Conservation (phyloP, 2,113 vertebrate genomes). For the Saguinus midas region DNA sequence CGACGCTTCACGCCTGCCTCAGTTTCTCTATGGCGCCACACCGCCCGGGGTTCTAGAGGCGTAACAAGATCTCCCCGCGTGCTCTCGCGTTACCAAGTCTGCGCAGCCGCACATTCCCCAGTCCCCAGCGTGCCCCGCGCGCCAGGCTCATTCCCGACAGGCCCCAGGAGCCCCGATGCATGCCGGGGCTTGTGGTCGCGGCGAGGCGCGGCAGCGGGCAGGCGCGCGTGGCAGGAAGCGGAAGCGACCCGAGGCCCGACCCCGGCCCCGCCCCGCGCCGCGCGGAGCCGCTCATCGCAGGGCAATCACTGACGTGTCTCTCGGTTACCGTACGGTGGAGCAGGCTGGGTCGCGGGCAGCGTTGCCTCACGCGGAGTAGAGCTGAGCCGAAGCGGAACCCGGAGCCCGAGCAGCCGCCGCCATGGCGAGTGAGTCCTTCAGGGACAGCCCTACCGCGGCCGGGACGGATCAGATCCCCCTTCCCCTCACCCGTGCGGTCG, state of each 20-base stretch:
- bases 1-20: fast-evolving
- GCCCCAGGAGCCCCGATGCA: background rate
- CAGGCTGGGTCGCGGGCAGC: background rate
- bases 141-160: background rate
- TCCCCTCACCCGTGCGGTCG: background rate
- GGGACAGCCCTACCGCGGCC: background rate
- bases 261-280: background rate
- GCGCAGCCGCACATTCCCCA: background rate
- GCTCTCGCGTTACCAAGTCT: fast-evolving
- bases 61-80: fast-evolving
- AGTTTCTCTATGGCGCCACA: fast-evolving
- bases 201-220: conserved; percentile 59
- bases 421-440: conserved; percentile 84
- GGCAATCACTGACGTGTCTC: conserved; percentile 83
- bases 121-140: background rate
- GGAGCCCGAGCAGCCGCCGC: background rate
- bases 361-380: background rate
- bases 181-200: conserved; percentile 76
- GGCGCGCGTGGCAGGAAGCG: conserved; percentile 88
- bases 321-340: conserved; percentile 15
- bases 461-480: no score
- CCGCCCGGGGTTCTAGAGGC: fast-evolving
- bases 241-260: conserved; percentile 67
- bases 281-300: background rate
- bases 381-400: background rate